Conservation (phyloP, 2,888 invertebrate genomes). For the Monochamus alternatus region DNA sequence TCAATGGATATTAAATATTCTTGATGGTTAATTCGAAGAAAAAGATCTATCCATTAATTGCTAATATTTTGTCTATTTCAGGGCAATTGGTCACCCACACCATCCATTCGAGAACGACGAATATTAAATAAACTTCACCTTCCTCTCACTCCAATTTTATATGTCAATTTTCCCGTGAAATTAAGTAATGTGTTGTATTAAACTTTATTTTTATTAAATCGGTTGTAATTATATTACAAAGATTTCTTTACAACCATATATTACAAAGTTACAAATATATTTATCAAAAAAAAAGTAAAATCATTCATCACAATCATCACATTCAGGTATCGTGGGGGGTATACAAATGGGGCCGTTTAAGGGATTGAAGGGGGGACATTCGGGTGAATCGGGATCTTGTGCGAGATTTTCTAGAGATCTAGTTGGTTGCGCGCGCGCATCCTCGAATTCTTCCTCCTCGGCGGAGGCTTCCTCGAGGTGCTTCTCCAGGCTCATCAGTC, state of each 20-base stretch:
- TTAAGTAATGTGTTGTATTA: slow-evolving; percentile 5
- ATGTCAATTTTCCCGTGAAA: neutral
- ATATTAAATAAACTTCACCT: slow-evolving; percentile 44
- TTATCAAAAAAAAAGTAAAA: slow-evolving; percentile 42
- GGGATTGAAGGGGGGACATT: slow-evolving; percentile 26
- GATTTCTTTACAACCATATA: slow-evolving; percentile 34
- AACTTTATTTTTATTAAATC: slow-evolving; percentile 35
- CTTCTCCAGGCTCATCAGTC: slow-evolving; percentile 67
- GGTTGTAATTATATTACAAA: slow-evolving; percentile 29
- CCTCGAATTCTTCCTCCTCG: slow-evolving; percentile 64
- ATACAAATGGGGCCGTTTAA: slow-evolving; percentile 59
- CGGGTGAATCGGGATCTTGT: slow-evolving; percentile 20
- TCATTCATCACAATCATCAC: slow-evolving; percentile 67
- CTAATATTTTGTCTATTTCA: slow-evolving; percentile 43
- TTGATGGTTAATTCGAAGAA: no score
- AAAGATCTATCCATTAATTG: neutral
- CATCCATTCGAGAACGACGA: slow-evolving; percentile 58
- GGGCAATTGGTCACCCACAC: slow-evolving; percentile 55
- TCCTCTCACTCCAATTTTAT: neutral
- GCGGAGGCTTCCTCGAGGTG: slow-evolving; percentile 58
- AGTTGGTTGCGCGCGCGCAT: slow-evolving; percentile 56
- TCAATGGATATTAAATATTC: no score
- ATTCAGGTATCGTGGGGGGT: slow-evolving; percentile 69
- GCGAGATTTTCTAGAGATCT: slow-evolving; percentile 28
- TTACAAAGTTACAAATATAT: slow-evolving; percentile 39